Conservation (phyloP, 2,797 vertebrate genomes). For the Carduelis carduelis region DNA sequence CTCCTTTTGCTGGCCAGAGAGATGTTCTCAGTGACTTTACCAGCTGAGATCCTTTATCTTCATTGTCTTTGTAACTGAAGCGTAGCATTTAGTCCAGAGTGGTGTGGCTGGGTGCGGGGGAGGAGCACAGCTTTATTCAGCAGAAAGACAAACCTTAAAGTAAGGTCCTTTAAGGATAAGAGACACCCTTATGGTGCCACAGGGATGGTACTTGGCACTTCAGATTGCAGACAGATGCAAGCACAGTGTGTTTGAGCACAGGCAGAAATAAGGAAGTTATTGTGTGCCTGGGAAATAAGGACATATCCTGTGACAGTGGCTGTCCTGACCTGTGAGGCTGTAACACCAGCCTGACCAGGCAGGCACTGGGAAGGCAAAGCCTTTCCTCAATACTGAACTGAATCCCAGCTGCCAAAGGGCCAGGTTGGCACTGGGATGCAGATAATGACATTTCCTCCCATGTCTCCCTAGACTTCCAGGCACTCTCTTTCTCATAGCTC, state of each 20-base stretch:
- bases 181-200: not conserved
- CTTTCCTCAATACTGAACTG: not conserved
- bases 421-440: not conserved
- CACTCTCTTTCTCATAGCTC: not conserved
- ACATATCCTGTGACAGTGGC: not conserved
- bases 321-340: not conserved
- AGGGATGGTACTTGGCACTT: slow-evolving; percentile 30
- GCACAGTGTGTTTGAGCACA: slow-evolving; percentile 3
- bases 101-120: not conserved
- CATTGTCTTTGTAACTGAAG: not conserved
- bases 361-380: not conserved
- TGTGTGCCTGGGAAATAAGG: not conserved
- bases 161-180: slow-evolving; percentile 59
- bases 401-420: not conserved
- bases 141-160: not conserved
- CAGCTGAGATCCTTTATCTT: not conserved
- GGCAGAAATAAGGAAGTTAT: not conserved
- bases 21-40: not conserved
- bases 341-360: not conserved
- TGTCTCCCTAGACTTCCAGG: not conserved
- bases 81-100: not conserved
- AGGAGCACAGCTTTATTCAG: not conserved
- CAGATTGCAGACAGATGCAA: slow-evolving; percentile 18
- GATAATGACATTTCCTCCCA: not conserved
- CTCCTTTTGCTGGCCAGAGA: not conserved